Base-by-base conservation (phyloP, 2,113 vertebrate species). In the Oophaga pumilio region DNA sequence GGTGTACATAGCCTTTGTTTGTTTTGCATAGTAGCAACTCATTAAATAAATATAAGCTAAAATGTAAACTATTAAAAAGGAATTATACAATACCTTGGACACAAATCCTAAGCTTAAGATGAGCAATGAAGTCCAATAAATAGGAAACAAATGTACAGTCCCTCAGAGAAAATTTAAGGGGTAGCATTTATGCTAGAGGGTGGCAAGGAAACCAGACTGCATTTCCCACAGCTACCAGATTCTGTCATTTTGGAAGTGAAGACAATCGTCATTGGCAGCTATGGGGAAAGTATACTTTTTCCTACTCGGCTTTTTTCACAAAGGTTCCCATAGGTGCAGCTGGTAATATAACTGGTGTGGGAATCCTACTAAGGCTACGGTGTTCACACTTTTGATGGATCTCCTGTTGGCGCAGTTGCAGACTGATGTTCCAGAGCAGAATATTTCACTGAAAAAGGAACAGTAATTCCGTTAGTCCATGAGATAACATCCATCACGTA, bases 351-450 rank as follows among this genome's bases (percentile, higher is more conserved):
- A 33, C 8, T 50, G 15, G 24, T 68, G 85, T 14, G 24, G 64
- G 86, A 66, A 89, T 81, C 60, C 33, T 86, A 56, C 89, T 84
- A 66, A 84, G 85, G 83, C 82, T 69, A 89, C 87, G 79, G 68
- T 82, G 69, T 89, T 92, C 91, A 94, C 76, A 94, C 89, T 89
- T 92, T 92, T 0, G 9, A 90, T 22, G 87, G 3, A 50, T 92
- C 87, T 90, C 94, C 89, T 90, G 90, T 91, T 0, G 92, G 91
- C 0, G 96, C 94, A 90, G 97, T 95, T 17, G 95, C 93, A 0
- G 93, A 93, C 87, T 97, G 92, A 0, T 92, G 91, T 88, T 96
- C 94, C 89, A 96, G 94, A 0, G 94, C 94, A 8, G 94, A 96
- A 89, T 96, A 96, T 88, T 96, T 96, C 85, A 95, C 97, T 96